These are phyloP conservation scores for Apis florea DNA, from an alignment of 1,140 invertebrate genomes.

Conservation along the genomic window DNA sequence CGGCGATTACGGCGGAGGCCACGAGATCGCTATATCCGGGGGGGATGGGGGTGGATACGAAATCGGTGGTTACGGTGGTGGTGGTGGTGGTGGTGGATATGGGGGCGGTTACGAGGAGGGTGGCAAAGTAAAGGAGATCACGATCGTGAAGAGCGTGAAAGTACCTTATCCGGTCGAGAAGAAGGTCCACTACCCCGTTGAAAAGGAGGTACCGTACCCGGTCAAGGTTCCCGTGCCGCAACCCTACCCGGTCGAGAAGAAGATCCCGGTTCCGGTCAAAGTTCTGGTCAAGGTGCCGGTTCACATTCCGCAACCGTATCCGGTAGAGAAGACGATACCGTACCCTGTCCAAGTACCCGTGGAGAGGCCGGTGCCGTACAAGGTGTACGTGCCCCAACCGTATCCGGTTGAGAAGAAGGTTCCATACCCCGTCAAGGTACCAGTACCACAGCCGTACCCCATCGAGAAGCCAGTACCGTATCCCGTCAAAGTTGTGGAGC, in stretches of 20 bases:
- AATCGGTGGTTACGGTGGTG: constrained; percentile 54
- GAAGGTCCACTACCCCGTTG: constrained; percentile 83
- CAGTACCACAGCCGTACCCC: constrained; percentile 71
- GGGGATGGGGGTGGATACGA: constrained; percentile 58
- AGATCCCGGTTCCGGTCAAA: constrained; percentile 85
- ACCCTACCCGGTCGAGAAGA: constrained; percentile 85
- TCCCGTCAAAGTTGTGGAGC: constrained; percentile 75
- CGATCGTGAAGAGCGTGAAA: constrained; percentile 86
- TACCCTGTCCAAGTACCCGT: constrained; percentile 87
- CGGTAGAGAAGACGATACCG: constrained; percentile 85
- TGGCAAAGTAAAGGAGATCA: constrained; percentile 77
- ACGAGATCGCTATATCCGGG: not conserved
- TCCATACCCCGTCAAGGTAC: constrained; percentile 73
- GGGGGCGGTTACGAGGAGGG: constrained; percentile 36
- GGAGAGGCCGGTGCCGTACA: constrained; percentile 85
- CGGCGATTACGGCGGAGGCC: constrained; percentile 1
- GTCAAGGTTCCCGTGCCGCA: constrained; percentile 84
- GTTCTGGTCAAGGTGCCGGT: constrained; percentile 85
- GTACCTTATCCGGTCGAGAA: constrained; percentile 83
- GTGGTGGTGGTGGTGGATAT: constrained; percentile 55
- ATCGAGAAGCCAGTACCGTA: constrained; percentile 78
- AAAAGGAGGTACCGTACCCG: constrained; percentile 82
- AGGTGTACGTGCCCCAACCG: constrained; percentile 83
- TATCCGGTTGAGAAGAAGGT: constrained; percentile 78
- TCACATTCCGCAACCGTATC: constrained; percentile 85